phyloP scores from a whole-genome alignment of 2,888 invertebrate genomes.

The Acronicta aceris region DNA sequence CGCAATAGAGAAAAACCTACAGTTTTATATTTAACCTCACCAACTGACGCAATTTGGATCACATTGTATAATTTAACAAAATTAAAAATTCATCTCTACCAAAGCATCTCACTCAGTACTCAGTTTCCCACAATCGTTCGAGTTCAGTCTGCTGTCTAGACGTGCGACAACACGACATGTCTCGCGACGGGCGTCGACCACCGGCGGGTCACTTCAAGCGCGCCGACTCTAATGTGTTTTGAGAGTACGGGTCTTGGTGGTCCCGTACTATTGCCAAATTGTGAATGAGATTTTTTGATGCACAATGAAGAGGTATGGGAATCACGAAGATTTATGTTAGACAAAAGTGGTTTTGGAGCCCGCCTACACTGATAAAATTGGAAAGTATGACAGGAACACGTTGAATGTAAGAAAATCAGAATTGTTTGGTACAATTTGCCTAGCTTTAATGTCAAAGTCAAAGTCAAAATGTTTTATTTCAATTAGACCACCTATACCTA shows the following conservation, averaged over 20 bases:
- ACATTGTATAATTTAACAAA: not conserved
- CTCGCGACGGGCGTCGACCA: slow-evolving; percentile 56
- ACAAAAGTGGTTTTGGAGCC: slow-evolving; percentile 14
- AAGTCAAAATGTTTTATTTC: too few relatives aligned
- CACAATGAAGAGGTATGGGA: slow-evolving; percentile 9
- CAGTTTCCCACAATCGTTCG: slow-evolving; percentile 44
- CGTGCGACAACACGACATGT: slow-evolving; percentile 33
- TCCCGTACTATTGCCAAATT: slow-evolving; percentile 44
- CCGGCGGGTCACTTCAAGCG: slow-evolving; percentile 59
- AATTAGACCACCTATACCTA: too few relatives aligned
- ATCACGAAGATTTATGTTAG: slow-evolving; percentile 33
- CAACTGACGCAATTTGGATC: not conserved
- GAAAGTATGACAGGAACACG: not conserved
- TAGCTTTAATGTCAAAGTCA: too few relatives aligned
- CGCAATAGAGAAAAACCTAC: too few relatives aligned
- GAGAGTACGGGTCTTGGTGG: slow-evolving; percentile 59
- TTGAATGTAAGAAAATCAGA: too few relatives aligned
- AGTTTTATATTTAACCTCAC: too few relatives aligned
- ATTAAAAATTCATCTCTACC: not conserved
- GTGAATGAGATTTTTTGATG: slow-evolving; percentile 28
- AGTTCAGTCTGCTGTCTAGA: slow-evolving; percentile 47
- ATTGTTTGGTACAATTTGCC: too few relatives aligned
- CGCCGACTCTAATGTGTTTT: slow-evolving; percentile 59
- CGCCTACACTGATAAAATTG: not conserved
- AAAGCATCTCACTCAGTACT: slow-evolving; percentile 17